Evolutionary conservation across 2,113 vertebrate species (phyloP).

Genomic region (Charina bottae): DNA sequence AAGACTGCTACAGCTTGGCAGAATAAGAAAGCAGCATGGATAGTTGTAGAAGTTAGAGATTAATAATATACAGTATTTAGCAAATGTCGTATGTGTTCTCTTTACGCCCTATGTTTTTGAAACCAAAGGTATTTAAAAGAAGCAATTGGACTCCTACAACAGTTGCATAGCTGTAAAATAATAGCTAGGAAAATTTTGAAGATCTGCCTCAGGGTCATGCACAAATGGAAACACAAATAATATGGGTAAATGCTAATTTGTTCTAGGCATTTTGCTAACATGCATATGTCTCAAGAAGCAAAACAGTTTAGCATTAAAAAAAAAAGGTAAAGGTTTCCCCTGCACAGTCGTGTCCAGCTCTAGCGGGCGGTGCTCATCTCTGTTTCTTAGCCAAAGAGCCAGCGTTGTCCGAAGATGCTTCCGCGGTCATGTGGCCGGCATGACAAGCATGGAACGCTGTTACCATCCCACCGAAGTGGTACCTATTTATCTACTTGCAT

Average conservation of each 20-base stretch:
- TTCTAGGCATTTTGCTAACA: background rate
- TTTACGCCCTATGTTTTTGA: conserved; percentile 68
- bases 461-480: too few relatives aligned
- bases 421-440: too few relatives aligned
- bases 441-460: too few relatives aligned
- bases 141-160: conserved; percentile 10
- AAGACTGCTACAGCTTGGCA: conserved; percentile 42
- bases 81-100: conserved; percentile 44
- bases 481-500: too few relatives aligned
- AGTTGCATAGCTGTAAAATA: background rate
- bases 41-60: conserved; percentile 38
- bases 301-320: too few relatives aligned
- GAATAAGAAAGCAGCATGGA: conserved; percentile 52
- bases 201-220: conserved; percentile 6
- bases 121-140: conserved; percentile 77
- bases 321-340: too few relatives aligned
- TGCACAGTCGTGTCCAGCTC: too few relatives aligned
- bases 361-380: too few relatives aligned
- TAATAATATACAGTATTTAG: conserved; percentile 4
- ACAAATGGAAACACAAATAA: conserved; percentile 27
- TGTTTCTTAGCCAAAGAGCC: too few relatives aligned
- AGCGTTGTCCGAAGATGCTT: too few relatives aligned
- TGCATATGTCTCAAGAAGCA: background rate
- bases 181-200: conserved; percentile 14
- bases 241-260: background rate